phyloP scores from a whole-genome alignment of 1,140 invertebrate genomes.

The Calosoma granatense region DNA sequence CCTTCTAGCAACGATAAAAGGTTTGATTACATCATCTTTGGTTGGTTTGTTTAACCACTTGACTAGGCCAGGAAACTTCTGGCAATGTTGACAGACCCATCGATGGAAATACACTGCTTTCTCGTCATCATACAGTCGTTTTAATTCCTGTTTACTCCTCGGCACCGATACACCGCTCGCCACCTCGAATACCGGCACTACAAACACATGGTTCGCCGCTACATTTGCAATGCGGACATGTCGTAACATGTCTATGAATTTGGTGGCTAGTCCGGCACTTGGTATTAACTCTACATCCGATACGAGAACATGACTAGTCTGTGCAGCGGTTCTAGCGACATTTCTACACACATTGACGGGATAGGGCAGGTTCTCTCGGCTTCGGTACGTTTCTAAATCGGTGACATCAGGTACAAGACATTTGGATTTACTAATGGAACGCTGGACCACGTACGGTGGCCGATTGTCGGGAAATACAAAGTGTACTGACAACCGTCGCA shows the following conservation, averaged over 20 bases:
- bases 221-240: conserved; percentile 30
- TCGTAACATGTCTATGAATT: conserved; percentile 49
- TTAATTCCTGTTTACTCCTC: conserved; percentile 42
- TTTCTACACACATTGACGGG: conserved; percentile 70
- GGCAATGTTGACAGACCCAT: conserved; percentile 61
- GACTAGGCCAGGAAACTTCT: conserved; percentile 63
- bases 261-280: conserved; percentile 48
- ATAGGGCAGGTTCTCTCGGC: conserved; percentile 46
- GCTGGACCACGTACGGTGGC: conserved; percentile 31
- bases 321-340: conserved; percentile 48
- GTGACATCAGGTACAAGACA: conserved; percentile 24
- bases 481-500: conserved; percentile 61
- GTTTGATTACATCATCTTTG: conserved; percentile 34
- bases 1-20: conserved; percentile 52
- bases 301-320: conserved; percentile 57
- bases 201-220: conserved; percentile 46
- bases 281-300: conserved; percentile 68
- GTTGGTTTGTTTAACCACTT: conserved; percentile 45
- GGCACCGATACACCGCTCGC: conserved; percentile 49
- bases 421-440: conserved; percentile 28
- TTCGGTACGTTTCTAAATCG: conserved; percentile 40
- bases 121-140: conserved; percentile 36
- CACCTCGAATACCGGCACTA: conserved; percentile 66
- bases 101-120: conserved; percentile 54
- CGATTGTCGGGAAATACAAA: conserved; percentile 47